Conservation (phyloP, 92 coral and sea anemone species). For the Blastomussa wellsi region DNA sequence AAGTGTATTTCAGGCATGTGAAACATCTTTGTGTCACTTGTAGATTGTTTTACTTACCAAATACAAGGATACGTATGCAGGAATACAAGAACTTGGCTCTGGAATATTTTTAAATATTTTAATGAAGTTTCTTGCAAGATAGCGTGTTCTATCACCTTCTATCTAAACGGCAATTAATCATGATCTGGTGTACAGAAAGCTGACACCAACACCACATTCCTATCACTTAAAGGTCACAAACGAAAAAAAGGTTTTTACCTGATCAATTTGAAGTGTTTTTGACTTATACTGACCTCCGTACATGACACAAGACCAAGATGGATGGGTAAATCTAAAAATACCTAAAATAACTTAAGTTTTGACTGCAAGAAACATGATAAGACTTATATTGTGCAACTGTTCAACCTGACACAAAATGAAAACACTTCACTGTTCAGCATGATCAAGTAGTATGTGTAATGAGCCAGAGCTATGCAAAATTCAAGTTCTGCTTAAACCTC, state of each 20-base stretch:
- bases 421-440: not conserved
- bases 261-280: constrained; percentile 8
- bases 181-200: not conserved
- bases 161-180: not conserved
- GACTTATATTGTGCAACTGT: not conserved
- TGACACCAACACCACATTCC: not conserved
- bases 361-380: constrained; percentile 20
- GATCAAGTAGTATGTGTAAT: not conserved
- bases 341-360: constrained; percentile 28
- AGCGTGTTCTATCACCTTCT: not conserved
- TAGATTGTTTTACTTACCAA: not conserved
- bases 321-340: not conserved
- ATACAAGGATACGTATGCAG: not conserved
- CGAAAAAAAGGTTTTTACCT: not conserved
- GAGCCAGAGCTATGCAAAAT: not conserved
- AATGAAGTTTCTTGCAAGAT: not conserved
- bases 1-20: not conserved
- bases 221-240: not conserved
- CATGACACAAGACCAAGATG: constrained; percentile 8
- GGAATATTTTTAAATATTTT: not conserved
- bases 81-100: not conserved
- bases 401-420: not conserved
- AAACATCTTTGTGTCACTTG: not conserved
- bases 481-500: not conserved
- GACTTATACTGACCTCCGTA: not conserved